These are phyloP conservation scores for Catharus ustulatus DNA, from an alignment of 2,797 vertebrate species.

Conservation along the genomic window DNA sequence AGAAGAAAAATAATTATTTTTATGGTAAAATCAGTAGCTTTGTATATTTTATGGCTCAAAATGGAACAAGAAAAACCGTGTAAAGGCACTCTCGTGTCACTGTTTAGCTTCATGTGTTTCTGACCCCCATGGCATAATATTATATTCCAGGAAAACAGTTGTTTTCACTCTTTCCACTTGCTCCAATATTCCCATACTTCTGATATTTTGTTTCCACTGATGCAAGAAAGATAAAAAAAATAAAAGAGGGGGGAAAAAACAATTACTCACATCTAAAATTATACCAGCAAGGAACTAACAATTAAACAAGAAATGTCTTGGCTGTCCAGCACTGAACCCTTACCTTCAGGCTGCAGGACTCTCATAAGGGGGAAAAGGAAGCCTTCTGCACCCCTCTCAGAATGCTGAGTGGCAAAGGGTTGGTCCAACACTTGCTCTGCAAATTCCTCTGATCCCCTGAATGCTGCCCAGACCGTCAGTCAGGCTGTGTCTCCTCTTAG, in stretches of 20 bases:
- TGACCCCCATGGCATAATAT: background rate
- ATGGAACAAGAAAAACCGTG: background rate
- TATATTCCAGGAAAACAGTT: constrained; percentile 47
- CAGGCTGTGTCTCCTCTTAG: background rate
- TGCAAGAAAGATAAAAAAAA: constrained; percentile 20
- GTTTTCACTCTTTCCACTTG: constrained; percentile 54
- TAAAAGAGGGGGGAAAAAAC: background rate
- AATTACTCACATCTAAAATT: constrained; percentile 64
- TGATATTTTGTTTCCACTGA: constrained; percentile 61
- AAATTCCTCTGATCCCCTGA: background rate
- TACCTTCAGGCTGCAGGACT: background rate
- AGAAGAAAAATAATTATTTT: background rate
- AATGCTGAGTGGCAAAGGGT: background rate
- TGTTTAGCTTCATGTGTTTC: constrained; percentile 22
- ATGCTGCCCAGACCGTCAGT: background rate
- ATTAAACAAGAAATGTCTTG: background rate
- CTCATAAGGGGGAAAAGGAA: background rate
- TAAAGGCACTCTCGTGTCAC: background rate
- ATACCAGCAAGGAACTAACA: constrained; percentile 30
- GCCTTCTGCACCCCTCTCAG: background rate
- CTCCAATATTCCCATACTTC: constrained; percentile 22
- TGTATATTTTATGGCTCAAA: background rate
- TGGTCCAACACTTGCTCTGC: background rate
- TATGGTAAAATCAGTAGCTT: background rate
- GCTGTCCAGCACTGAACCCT: background rate